Evolutionary conservation across 2,113 vertebrate species (phyloP), one percentile per base, ranked within the genome.

Genomic region (Pangasianodon gigas): DNA sequence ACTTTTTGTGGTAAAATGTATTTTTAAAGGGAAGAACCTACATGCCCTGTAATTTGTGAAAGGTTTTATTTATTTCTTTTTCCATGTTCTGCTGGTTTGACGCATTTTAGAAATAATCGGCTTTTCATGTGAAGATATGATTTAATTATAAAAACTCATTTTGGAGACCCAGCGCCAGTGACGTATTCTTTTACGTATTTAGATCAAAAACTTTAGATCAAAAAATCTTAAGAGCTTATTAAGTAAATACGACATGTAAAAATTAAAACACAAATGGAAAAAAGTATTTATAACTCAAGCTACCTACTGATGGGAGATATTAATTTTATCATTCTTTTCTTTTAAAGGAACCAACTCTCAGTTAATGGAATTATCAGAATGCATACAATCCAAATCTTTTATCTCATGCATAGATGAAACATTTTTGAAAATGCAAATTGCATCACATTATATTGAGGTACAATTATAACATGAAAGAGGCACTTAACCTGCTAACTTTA

Each of bases 11-110:
- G 54, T 41, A 56, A 82, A 87, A 88, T 77, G 29, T 67, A 60
- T 90, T 90, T 92, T 89, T 89, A 46, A 84, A 37, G n/a, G 87
- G 58, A 90, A 41, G 84, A 77, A 71, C 85, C 48, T 51, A 62
- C 81, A 54, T 37, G 74, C 24, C 11, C 80, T 77, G 85, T 88
- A 62, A 91, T 91, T 91, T 88, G 88, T 74, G 62, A 74, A 69
- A 83, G 41, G 71, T 56, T 84, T 84, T 86, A 60, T 88, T 46
- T 32, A 48, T 91, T 89, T 89, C 16, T 65, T 24, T 67, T 89
- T 60, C 71, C n/a, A 75, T 54, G 29, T 75, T 67, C 56, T 48
- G 54, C 54, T 44, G 14, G 75, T 67, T 65, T 84, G 79, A 89
- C 46, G 44, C 46, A 87, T 84, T 84, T 84, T 56, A 69, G 41